These are phyloP conservation scores for Microctonus hyperodae DNA, from an alignment of 2,888 invertebrate genomes.

Conservation along the genomic window DNA sequence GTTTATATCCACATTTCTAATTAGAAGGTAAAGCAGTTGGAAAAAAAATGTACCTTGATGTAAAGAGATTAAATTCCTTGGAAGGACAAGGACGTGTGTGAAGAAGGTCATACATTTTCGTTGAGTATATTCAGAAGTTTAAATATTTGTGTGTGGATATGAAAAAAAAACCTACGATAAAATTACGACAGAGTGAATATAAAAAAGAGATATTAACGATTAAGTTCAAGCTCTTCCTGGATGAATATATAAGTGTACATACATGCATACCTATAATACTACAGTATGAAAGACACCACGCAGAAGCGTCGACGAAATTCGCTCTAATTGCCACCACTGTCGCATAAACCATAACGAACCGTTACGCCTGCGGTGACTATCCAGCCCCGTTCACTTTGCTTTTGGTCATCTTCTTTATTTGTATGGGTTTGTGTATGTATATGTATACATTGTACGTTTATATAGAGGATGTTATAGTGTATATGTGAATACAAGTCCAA, in stretches of 20 bases:
- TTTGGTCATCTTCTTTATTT: constrained; percentile 1
- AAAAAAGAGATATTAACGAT: constrained; percentile 26
- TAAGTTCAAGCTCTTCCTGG: neutral
- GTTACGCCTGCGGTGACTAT: constrained; percentile 12
- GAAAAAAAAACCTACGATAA: too few relatives aligned
- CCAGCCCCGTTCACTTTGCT: neutral
- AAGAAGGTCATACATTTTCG: constrained; percentile 2
- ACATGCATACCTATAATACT: too few relatives aligned
- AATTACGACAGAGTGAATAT: constrained; percentile 19
- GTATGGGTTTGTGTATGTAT: neutral
- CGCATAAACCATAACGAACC: constrained; percentile 24
- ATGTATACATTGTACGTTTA: constrained; percentile 1
- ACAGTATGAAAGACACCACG: constrained; percentile 13
- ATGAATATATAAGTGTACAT: neutral
- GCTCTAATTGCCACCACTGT: constrained; percentile 36
- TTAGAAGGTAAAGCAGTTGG: neutral
- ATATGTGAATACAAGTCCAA: constrained; percentile 12
- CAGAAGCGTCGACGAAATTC: constrained; percentile 32
- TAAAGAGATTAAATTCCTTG: constrained; percentile 22
- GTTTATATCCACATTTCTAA: neutral
- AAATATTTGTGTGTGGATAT: neutral
- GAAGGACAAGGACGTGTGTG: constrained; percentile 21
- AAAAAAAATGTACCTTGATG: neutral
- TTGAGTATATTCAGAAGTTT: neutral
- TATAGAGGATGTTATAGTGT: constrained; percentile 19